Evolutionary conservation across 2,888 invertebrate species (phyloP), one percentile per base, ranked within the genome.

Genomic region (Oxytorus armatus): DNA sequence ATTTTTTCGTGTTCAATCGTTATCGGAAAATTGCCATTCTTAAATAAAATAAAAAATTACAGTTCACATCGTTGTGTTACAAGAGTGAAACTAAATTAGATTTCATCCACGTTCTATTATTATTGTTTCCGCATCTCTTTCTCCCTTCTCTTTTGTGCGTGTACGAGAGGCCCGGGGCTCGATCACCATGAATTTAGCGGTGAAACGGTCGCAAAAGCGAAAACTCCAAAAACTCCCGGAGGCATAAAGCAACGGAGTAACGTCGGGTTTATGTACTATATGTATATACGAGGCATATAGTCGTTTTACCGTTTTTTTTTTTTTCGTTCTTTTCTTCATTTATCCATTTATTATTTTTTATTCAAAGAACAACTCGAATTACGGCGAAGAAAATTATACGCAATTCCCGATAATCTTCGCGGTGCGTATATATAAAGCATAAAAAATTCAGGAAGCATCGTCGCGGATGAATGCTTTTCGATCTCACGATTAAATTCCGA

Each of bases 401-500:
- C 68, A 51, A 82, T 73, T 65, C 47, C 29, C 73, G 77, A 74
- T 74, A 74, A 82, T 77, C 69, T 59, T 49, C 65, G 61, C 51
- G 47, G 70, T 75, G 70, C 70, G 77, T 77, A n/a, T n/a, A n/a
- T n/a, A n/a, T n/a, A 70, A 77, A 57, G 79, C 69, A 77, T 76
- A 77, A 66, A 51, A 70, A 88, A 88, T 88, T 86, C 86, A 86
- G 79, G 83, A 79, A 84, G 82, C 84, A 85, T 84, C 85, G 81
- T 84, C 81, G 82, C 82, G 83, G 84, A 72, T 83, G 73, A 79
- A 81, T 83, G 78, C 85, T 84, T 86, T 88, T 85, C 85, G 85
- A 86, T 85, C 87, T 86, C 85, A 59, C 83, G 86, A 87, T 81
- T 85, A 85, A 88, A 88, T 89, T 87, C 36, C 77, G 49, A 79